These are phyloP conservation scores for Naso thynnoides DNA, from an alignment of 2,797 vertebrate species.

Conservation along the genomic window DNA sequence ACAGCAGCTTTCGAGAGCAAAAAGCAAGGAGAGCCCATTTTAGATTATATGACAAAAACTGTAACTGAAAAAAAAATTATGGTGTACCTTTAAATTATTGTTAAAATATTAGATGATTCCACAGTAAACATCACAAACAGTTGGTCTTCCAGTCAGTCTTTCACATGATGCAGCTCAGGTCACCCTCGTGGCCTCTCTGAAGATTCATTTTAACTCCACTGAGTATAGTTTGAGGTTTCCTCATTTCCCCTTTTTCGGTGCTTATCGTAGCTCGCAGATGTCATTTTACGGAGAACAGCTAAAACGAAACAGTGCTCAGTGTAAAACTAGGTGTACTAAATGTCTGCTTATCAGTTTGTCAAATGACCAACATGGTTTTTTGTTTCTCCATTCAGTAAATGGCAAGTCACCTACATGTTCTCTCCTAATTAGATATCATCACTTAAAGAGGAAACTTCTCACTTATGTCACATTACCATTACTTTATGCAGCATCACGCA, in stretches of 20 bases:
- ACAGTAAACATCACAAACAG: constrained; percentile 14
- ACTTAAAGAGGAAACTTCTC: neutral
- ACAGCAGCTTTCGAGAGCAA: no score
- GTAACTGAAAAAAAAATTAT: no score
- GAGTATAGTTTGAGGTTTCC: constrained; percentile 82
- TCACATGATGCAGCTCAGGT: constrained; percentile 54
- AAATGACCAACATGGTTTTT: constrained; percentile 39
- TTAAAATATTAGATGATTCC: neutral
- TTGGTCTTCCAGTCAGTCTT: constrained; percentile 9
- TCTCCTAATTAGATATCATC: constrained; percentile 32
- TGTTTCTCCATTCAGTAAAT: constrained; percentile 26
- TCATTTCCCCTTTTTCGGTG: constrained; percentile 83
- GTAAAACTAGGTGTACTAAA: constrained; percentile 50
- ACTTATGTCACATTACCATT: neutral
- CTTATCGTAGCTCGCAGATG: constrained; percentile 81
- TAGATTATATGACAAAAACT: no score
- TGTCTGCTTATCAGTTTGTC: constrained; percentile 23
- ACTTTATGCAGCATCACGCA: neutral
- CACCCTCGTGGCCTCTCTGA: constrained; percentile 64
- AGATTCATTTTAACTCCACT: constrained; percentile 72
- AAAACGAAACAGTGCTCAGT: constrained; percentile 59
- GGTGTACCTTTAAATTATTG: neutral
- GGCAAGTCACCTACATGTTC: constrained; percentile 11
- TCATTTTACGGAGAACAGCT: constrained; percentile 73
- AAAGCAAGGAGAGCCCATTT: no score